These are phyloP conservation scores for Dynastes grantii DNA, from an alignment of 2,888 invertebrate species.

Conservation along the genomic window DNA sequence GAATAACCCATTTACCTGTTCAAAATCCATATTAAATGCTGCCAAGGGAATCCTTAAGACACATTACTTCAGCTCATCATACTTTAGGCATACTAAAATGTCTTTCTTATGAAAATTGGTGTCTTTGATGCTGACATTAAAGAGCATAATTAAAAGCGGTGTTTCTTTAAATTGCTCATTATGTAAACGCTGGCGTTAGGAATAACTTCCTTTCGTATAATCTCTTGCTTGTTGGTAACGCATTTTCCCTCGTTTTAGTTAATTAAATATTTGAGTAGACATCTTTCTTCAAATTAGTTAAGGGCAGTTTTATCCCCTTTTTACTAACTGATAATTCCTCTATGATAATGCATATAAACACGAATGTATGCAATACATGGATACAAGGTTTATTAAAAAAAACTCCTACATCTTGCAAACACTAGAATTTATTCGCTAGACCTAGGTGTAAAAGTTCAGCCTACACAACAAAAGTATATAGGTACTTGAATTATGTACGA, in stretches of 20 bases:
- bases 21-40: background rate
- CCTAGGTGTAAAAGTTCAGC: too few relatives aligned
- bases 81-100: background rate
- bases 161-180: conserved; percentile 37
- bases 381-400: too few relatives aligned
- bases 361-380: too few relatives aligned
- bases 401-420: too few relatives aligned
- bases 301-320: too few relatives aligned
- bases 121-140: conserved; percentile 33
- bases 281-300: too few relatives aligned
- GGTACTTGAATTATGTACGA: too few relatives aligned
- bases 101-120: conserved; percentile 32
- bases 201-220: background rate
- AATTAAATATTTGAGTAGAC: background rate
- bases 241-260: background rate
- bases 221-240: background rate
- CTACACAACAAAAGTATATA: too few relatives aligned
- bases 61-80: conserved; percentile 1
- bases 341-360: too few relatives aligned
- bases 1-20: background rate
- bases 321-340: too few relatives aligned
- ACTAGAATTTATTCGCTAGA: too few relatives aligned
- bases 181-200: conserved; percentile 15
- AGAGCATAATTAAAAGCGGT: conserved; percentile 13
- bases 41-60: background rate